Evolutionary conservation across 1,140 invertebrate genomes (phyloP).

Genomic region (Sinonovacula constricta): DNA sequence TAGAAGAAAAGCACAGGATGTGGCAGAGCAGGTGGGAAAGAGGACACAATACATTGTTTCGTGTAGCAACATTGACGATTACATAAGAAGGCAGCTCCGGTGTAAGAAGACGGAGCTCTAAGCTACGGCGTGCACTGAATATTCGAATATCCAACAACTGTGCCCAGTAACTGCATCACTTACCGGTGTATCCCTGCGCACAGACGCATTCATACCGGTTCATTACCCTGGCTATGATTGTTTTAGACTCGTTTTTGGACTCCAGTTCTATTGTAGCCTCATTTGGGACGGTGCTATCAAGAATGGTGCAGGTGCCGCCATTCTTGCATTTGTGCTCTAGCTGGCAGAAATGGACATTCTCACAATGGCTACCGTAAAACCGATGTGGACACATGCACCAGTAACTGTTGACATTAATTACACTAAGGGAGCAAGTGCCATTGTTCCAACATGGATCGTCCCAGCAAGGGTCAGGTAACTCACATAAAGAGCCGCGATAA

Average conservation of each 20-base stretch:
- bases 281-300: background rate
- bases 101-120: no score
- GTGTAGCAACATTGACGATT: background rate
- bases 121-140: background rate
- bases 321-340: slow-evolving; percentile 21
- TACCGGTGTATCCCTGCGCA: slow-evolving; percentile 27
- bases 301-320: background rate
- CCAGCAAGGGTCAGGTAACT: slow-evolving; percentile 28
- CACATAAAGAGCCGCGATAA: slow-evolving; percentile 43
- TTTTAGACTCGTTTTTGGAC: no score
- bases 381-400: slow-evolving; percentile 12
- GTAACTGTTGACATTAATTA: background rate
- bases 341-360: slow-evolving; percentile 26
- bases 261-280: slow-evolving; percentile 3
- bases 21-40: no score
- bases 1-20: no score
- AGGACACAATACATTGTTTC: no score
- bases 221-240: slow-evolving; percentile 10
- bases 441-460: slow-evolving; percentile 59
- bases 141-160: background rate
- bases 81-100: background rate
- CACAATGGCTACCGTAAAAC: slow-evolving; percentile 41
- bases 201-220: slow-evolving; percentile 35
- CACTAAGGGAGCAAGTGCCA: slow-evolving; percentile 51
- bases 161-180: no score